Evolutionary conservation across 2,113 vertebrate species (phyloP).

Genomic region (Phasianus colchicus): DNA sequence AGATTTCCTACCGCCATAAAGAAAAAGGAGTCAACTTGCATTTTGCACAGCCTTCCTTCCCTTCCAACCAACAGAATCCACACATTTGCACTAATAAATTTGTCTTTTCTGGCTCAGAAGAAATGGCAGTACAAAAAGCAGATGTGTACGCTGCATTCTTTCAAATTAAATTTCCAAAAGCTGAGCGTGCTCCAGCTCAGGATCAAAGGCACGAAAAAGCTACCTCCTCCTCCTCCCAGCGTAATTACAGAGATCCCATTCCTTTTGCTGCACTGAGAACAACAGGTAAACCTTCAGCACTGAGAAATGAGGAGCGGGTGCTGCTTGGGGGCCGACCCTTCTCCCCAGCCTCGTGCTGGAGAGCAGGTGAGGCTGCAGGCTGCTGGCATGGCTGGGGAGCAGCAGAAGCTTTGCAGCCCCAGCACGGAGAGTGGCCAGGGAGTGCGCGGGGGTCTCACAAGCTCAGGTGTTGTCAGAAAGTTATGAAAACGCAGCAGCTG

Average conservation of each 20-base stretch:
- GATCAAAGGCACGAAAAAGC: constrained; percentile 65
- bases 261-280: constrained; percentile 59
- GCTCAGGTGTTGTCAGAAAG: neutral
- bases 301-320: constrained; percentile 41
- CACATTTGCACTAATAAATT: constrained; percentile 48
- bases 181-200: constrained; percentile 46
- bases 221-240: constrained; percentile 52
- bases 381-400: neutral
- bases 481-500: neutral
- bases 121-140: constrained; percentile 55
- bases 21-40: neutral
- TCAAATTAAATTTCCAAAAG: constrained; percentile 73
- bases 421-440: no score
- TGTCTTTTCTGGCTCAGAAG: constrained; percentile 62
- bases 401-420: neutral
- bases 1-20: neutral
- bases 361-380: neutral
- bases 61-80: neutral
- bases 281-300: constrained; percentile 56
- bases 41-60: neutral
- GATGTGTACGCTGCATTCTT: constrained; percentile 56
- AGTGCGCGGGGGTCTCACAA: neutral
- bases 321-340: neutral
- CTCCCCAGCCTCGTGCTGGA: no score
- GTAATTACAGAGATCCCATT: constrained; percentile 57